Base-by-base conservation (phyloP, 1,140 invertebrate genomes). In the Xylocopa sonorina region DNA sequence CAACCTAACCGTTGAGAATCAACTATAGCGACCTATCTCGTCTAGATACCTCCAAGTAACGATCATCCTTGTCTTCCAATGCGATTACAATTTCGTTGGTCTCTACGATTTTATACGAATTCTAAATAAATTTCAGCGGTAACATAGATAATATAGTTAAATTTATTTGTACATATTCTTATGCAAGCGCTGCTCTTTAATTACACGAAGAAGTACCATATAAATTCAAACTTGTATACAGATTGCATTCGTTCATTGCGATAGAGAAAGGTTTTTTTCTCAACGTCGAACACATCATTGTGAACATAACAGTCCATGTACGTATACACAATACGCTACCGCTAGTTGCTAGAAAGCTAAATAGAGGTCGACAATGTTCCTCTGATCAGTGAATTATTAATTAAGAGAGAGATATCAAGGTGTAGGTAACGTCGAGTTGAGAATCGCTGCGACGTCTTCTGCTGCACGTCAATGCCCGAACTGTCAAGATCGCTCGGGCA, bases 381-480 rank as follows among this genome's bases (percentile, higher is more conserved):
- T 1, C 16, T 27, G 5, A 10, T 24, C 38, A 32, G 0, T 66
- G 24, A 75, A 66, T 75, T 75, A 75, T 75, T 53, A 53, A 75
- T 64, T 27, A 32, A 38, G n/a, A 58, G 2, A 4, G 32, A 57
- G 18, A 1, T 46, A 32, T 16, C 6, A 32, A 46, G 24, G 2
- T 2, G 32, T 16, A 7, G 12, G 9, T 21, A 32, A 16, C 34
- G n/a, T 53, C 32, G 14, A 29, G 51, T 74, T 77, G 81, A 82
- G 83, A 80, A 60, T 50, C 72, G 14, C 58, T 82, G 76, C 50
- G 38, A 74, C 69, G 50, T 78, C 73, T 78, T 80, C 78, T 83
- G 78, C 71, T 83, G 63, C 75, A 63, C 69, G 63, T 78, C 71
- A 81, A 72, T 69, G 80, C 51, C 57, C 57, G 64, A 78, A 81